phyloP scores from a whole-genome alignment of 2,797 vertebrate species.

The Amniataba percoides region DNA sequence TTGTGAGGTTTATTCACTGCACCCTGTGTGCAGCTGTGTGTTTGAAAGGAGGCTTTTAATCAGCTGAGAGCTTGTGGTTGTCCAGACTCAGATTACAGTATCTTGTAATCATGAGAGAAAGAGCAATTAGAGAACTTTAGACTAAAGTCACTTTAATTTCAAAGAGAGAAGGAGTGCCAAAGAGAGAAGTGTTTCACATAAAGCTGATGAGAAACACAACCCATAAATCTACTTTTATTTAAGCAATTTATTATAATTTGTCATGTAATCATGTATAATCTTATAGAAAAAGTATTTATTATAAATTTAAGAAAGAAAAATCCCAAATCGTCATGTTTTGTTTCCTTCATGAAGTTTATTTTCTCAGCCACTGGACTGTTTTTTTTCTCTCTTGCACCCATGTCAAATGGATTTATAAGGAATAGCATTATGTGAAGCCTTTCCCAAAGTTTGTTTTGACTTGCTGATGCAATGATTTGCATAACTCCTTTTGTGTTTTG shows the following conservation, averaged over 20 bases:
- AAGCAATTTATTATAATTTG: conserved; percentile 16
- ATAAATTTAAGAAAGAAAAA: not conserved
- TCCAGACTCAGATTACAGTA: conserved; percentile 23
- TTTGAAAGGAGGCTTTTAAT: conserved; percentile 46
- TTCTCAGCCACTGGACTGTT: not conserved
- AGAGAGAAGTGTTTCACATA: conserved; percentile 14
- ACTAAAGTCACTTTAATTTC: conserved; percentile 19
- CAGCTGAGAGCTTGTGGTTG: conserved; percentile 47
- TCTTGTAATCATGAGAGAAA: conserved; percentile 46
- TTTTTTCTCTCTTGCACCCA: conserved; percentile 14
- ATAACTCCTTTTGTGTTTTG: conserved; percentile 45
- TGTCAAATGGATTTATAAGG: conserved; percentile 36
- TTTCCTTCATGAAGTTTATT: conserved; percentile 2
- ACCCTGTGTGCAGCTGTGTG: conserved; percentile 21
- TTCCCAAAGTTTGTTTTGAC: conserved; percentile 48
- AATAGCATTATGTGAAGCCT: conserved; percentile 26
- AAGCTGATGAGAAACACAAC: conserved; percentile 14
- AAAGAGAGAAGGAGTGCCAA: conserved; percentile 28
- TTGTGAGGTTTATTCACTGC: conserved; percentile 18
- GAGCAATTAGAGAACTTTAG: conserved; percentile 27
- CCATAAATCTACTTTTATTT: conserved; percentile 7
- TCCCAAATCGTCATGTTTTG: not conserved
- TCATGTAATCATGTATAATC: not conserved
- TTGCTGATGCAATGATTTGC: conserved; percentile 47
- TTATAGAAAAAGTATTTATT: not conserved